These are phyloP conservation scores for Microcebus ravelobensis DNA, from an alignment of 2,113 vertebrate genomes.

Conservation along the genomic window DNA sequence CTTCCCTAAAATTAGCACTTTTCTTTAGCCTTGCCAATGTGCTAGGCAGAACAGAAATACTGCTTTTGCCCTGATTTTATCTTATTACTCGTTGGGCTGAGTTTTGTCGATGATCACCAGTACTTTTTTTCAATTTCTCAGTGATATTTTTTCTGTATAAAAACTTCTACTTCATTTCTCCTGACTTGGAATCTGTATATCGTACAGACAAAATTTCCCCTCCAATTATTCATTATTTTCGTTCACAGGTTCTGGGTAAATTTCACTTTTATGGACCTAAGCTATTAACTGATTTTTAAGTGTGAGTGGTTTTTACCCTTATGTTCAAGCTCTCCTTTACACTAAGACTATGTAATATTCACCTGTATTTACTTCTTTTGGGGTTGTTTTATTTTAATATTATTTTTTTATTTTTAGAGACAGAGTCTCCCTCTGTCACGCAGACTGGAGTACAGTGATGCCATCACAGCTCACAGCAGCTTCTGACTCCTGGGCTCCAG, in stretches of 20 bases:
- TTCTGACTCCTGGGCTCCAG: too few relatives aligned
- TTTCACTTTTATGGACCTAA: not conserved
- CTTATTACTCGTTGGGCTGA: not conserved
- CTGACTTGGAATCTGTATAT: not conserved
- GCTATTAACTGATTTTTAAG: not conserved
- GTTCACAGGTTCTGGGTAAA: not conserved
- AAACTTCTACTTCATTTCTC: not conserved
- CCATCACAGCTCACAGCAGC: too few relatives aligned
- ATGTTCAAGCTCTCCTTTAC: not conserved
- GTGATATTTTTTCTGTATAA: not conserved
- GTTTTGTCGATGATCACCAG: not conserved
- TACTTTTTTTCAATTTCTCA: not conserved
- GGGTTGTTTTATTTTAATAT: not conserved
- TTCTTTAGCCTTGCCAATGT: not conserved
- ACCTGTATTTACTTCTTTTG: not conserved
- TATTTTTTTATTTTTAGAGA: too few relatives aligned
- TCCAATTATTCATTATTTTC: not conserved
- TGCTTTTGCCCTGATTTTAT: not conserved
- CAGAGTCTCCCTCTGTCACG: too few relatives aligned
- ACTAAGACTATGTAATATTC: not conserved
- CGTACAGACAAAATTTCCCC: not conserved
- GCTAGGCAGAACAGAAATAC: not conserved
- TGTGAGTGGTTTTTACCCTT: not conserved
- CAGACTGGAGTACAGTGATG: too few relatives aligned
- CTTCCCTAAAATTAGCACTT: not conserved